phyloP scores from a whole-genome alignment of 2,113 vertebrate species.

The Vidua macroura region DNA sequence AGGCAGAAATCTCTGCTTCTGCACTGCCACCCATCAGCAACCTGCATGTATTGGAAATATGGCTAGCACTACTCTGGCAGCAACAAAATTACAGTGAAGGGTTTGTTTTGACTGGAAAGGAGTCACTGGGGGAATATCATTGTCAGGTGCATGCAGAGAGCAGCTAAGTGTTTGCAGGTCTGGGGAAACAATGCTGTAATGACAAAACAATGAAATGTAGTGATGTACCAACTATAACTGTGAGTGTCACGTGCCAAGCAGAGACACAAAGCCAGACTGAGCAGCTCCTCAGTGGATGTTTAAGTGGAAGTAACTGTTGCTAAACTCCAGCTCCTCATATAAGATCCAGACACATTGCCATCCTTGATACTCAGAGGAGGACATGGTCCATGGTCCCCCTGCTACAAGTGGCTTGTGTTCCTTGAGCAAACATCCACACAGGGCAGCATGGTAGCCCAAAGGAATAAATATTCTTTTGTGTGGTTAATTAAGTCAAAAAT shows the following conservation, averaged over 20 bases:
- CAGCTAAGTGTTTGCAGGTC: not conserved
- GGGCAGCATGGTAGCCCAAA: not conserved
- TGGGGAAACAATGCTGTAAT: not conserved
- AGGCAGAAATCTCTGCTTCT: not conserved
- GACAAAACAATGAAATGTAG: not conserved
- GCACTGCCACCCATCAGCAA: not conserved
- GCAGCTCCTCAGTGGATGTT: accelerated
- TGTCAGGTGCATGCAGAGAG: not conserved
- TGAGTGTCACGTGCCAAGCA: not conserved
- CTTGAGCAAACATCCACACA: not conserved
- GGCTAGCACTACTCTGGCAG: not conserved
- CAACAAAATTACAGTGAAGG: not conserved
- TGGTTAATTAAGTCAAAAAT: not conserved
- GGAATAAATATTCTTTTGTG: not conserved
- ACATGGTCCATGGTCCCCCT: not conserved
- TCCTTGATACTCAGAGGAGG: not conserved
- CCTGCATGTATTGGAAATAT: not conserved
- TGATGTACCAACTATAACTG: accelerated
- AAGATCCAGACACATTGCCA: not conserved
- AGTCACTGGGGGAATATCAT: not conserved
- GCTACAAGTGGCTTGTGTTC: not conserved
- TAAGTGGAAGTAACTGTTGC: not conserved
- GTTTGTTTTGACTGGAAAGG: not conserved
- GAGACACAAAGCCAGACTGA: not conserved
- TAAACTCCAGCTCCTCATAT: not conserved